Conservation (phyloP, 2,888 invertebrate species). For the Lacanobia oleracea region DNA sequence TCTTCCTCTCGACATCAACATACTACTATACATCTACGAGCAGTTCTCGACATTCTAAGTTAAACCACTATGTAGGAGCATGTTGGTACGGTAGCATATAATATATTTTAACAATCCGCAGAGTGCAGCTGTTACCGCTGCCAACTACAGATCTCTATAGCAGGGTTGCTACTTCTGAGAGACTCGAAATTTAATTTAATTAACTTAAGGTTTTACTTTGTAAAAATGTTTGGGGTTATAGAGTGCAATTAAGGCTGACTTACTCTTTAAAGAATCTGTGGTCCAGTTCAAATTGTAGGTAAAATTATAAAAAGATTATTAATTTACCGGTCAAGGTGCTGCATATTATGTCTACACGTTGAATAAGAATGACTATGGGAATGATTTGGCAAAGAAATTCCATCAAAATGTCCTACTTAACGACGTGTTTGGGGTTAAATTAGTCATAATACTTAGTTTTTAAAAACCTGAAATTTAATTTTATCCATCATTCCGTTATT, state of each 20-base stretch:
- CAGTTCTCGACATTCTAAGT: slow-evolving; percentile 29
- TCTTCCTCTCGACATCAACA: slow-evolving; percentile 1
- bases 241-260: neutral
- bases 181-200: slow-evolving; percentile 37
- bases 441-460: neutral
- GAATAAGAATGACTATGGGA: neutral
- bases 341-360: no score
- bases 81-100: slow-evolving; percentile 42
- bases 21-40: slow-evolving; percentile 25
- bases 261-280: neutral
- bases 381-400: neutral
- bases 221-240: slow-evolving; percentile 6
- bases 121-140: slow-evolving; percentile 65
- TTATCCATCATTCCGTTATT: neutral
- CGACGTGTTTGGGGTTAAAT: neutral
- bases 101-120: slow-evolving; percentile 68
- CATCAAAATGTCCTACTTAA: neutral
- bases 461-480: neutral
- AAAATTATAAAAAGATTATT: neutral
- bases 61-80: slow-evolving; percentile 42
- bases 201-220: slow-evolving; percentile 13
- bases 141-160: slow-evolving; percentile 54
- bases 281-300: neutral
- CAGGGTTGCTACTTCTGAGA: slow-evolving; percentile 40
- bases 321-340: neutral